Percentiles rank a stretch among this genome's conserved stretches.
Evolutionary conservation across 1,140 invertebrate species (phyloP).

Genomic region (Elymnias hypermnestra): DNA sequence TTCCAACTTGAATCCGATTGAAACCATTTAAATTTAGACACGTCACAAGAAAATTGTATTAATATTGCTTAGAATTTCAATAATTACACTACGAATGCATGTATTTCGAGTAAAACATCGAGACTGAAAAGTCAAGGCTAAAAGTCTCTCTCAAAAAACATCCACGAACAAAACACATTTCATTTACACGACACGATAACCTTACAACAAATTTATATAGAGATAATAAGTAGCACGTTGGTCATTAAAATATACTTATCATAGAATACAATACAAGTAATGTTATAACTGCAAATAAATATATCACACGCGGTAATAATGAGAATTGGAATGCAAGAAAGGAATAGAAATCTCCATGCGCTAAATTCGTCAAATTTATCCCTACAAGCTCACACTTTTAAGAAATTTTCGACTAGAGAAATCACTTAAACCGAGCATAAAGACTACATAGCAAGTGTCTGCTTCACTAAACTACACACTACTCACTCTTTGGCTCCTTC

Average conservation of each 20-base stretch:
- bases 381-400: conserved; percentile 60
- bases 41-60: conserved; percentile 26
- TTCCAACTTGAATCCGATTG: too few species aligned
- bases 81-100: conserved; percentile 30
- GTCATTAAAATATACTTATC: conserved; percentile 10
- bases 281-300: conserved; percentile 1
- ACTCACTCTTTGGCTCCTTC: conserved; percentile 17
- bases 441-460: conserved; percentile 19
- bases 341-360: conserved; percentile 13
- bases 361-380: conserved; percentile 59
- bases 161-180: conserved; percentile 1
- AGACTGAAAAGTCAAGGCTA: conserved; percentile 16
- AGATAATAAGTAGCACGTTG: conserved; percentile 8
- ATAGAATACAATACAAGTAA: not conserved
- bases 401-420: conserved; percentile 48
- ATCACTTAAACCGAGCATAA: conserved; percentile 25
- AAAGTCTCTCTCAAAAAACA: conserved; percentile 25
- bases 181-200: not conserved
- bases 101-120: conserved; percentile 10
- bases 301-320: conserved; percentile 2
- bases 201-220: conserved; percentile 5
- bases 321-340: conserved; percentile 9
- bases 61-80: conserved; percentile 56
- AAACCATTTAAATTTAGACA: too few species aligned
- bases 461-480: conserved; percentile 17